phyloP scores from a whole-genome alignment of 2,888 invertebrate genomes.

The Meghimatium bilineatum region DNA sequence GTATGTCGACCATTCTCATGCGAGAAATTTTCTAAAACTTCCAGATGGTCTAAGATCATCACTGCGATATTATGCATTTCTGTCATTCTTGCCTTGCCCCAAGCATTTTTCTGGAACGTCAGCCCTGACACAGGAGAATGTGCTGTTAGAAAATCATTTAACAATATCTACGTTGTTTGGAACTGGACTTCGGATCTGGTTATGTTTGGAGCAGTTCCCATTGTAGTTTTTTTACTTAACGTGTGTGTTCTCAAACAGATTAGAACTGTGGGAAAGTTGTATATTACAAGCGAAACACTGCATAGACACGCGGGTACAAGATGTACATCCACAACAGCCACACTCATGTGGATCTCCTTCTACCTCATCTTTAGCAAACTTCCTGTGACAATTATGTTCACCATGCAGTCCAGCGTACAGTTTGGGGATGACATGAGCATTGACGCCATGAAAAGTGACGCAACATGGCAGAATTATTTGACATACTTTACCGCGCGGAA shows the following conservation, averaged over 20 bases:
- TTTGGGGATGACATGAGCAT: conserved; percentile 60
- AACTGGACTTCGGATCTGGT: conserved; percentile 65
- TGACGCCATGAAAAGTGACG: conserved; percentile 61
- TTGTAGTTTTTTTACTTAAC: conserved; percentile 63
- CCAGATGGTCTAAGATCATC: conserved; percentile 68
- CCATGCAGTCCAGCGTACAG: conserved; percentile 60
- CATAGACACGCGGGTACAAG: conserved; percentile 37
- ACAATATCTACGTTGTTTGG: conserved; percentile 62
- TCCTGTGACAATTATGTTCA: conserved; percentile 68
- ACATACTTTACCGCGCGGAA: conserved; percentile 65
- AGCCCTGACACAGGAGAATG: conserved; percentile 55
- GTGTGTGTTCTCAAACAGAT: conserved; percentile 62
- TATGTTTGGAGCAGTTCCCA: conserved; percentile 65
- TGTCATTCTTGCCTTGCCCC: conserved; percentile 64
- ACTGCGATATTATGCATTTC: conserved; percentile 60
- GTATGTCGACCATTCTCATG: conserved; percentile 69
- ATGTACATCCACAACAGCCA: conserved; percentile 63
- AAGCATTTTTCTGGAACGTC: conserved; percentile 72
- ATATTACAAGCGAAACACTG: conserved; percentile 45
- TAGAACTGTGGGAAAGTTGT: conserved; percentile 50
- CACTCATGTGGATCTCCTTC: conserved; percentile 69
- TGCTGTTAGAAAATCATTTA: conserved; percentile 53
- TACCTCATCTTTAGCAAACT: conserved; percentile 71
- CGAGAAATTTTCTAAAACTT: conserved; percentile 68
- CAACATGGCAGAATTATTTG: conserved; percentile 67